Percentiles rank a stretch among this genome's conserved stretches.
These are phyloP conservation scores for Aporophyla nigra DNA, from an alignment of 2,888 invertebrate genomes.

Conservation along the genomic window DNA sequence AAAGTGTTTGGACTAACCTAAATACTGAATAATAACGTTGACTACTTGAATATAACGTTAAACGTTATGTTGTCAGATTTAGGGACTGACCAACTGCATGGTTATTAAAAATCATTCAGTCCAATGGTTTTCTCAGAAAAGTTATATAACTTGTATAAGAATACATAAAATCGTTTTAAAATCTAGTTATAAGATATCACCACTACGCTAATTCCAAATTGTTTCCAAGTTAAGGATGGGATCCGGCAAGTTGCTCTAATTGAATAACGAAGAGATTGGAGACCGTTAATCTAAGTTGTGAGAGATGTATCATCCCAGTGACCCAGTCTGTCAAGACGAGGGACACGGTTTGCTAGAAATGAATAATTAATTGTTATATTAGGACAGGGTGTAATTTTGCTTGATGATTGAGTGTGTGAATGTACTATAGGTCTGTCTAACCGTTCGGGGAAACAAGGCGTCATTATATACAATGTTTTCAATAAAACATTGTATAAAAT, in stretches of 20 bases:
- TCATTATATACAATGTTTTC: too few species aligned
- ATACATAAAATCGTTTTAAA: constrained; percentile 10
- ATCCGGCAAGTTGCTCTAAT: constrained; percentile 28
- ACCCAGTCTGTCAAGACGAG: constrained; percentile 2
- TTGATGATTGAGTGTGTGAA: background rate
- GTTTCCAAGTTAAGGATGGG: constrained; percentile 27
- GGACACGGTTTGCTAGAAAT: background rate
- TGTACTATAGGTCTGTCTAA: too few species aligned
- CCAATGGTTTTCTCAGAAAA: background rate
- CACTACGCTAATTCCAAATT: constrained; percentile 13
- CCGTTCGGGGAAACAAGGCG: too few species aligned
- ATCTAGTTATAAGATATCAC: constrained; percentile 15
- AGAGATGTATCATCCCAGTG: constrained; percentile 23
- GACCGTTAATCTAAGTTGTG: constrained; percentile 24
- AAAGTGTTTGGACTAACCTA: too few species aligned
- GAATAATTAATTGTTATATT: background rate
- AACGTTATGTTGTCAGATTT: background rate
- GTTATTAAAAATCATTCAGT: background rate
- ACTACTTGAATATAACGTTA: too few species aligned
- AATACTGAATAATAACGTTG: too few species aligned
- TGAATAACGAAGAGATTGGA: constrained; percentile 30
- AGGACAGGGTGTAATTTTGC: background rate
- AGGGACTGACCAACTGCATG: too few species aligned
- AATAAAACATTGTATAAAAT: too few species aligned
- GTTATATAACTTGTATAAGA: background rate